Evolutionary conservation across 2,797 vertebrate species (phyloP).

Genomic region (Pyrrhura leucotis): DNA sequence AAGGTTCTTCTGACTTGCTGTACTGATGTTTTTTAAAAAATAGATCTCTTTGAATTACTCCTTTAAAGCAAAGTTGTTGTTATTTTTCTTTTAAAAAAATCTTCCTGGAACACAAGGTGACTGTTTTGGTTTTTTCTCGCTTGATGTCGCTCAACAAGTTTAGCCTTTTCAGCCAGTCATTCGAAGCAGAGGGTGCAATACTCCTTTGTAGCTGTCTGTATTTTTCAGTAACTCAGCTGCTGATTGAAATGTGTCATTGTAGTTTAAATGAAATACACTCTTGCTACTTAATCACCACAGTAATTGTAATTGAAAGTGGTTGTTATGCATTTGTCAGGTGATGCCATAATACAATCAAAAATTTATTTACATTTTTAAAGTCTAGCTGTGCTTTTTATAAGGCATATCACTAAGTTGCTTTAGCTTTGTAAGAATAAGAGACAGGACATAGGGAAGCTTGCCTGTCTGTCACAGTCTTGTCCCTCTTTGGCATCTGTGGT

Average conservation of each 20-base stretch:
- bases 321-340: not conserved
- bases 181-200: not conserved
- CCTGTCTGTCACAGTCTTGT: not conserved
- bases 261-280: not conserved
- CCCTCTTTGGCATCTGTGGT: accelerated
- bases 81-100: not conserved
- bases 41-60: not conserved
- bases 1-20: conserved; percentile 62
- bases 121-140: accelerated
- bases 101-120: not conserved
- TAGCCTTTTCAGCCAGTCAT: conserved; percentile 10
- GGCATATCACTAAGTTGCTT: not conserved
- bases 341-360: not conserved
- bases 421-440: not conserved
- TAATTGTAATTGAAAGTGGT: not conserved
- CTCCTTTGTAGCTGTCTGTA: not conserved
- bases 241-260: not conserved
- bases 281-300: not conserved
- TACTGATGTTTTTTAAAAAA: not conserved
- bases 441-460: accelerated
- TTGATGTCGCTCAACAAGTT: not conserved
- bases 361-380: not conserved
- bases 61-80: not conserved
- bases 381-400: not conserved
- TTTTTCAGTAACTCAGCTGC: not conserved